Conservation (phyloP, 1,140 invertebrate genomes). For the Aphelinus atriplicis region DNA sequence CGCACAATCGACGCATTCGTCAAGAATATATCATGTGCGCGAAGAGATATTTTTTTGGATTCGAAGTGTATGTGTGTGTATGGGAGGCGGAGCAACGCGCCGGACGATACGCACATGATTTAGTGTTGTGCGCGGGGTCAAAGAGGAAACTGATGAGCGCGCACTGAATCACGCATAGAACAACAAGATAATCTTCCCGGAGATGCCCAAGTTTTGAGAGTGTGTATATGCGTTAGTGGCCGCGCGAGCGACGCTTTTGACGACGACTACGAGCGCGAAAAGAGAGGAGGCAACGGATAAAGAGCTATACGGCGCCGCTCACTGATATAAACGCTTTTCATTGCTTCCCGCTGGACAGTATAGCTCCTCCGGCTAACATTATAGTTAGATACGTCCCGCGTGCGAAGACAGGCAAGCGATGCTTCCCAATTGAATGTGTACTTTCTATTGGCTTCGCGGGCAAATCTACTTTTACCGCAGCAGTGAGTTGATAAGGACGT, state of each 20-base stretch:
- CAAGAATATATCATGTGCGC: too few species aligned
- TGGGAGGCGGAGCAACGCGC: too few species aligned
- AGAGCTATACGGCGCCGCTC: conserved; percentile 15
- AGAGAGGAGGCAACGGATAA: conserved; percentile 29
- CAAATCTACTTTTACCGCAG: background rate
- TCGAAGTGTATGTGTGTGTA: too few species aligned
- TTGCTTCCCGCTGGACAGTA: background rate
- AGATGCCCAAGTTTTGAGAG: conserved; percentile 16
- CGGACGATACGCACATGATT: background rate
- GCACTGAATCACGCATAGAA: conserved; percentile 17
- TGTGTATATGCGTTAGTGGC: background rate
- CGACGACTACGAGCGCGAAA: too few species aligned
- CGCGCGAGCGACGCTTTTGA: background rate
- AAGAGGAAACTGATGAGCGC: conserved; percentile 33
- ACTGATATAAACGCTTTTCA: conserved; percentile 32
- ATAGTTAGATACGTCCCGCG: too few species aligned
- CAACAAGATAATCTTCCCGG: conserved; percentile 30
- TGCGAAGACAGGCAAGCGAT: too few species aligned
- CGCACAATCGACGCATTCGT: too few species aligned
- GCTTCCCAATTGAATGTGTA: too few species aligned
- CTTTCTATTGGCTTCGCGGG: too few species aligned
- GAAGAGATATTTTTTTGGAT: too few species aligned
- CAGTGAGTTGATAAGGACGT: background rate
- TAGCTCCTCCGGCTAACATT: too few species aligned
- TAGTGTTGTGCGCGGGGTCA: conserved; percentile 16